Conservation (phyloP, 2,797 vertebrate genomes). For the Poecilia wingei region DNA sequence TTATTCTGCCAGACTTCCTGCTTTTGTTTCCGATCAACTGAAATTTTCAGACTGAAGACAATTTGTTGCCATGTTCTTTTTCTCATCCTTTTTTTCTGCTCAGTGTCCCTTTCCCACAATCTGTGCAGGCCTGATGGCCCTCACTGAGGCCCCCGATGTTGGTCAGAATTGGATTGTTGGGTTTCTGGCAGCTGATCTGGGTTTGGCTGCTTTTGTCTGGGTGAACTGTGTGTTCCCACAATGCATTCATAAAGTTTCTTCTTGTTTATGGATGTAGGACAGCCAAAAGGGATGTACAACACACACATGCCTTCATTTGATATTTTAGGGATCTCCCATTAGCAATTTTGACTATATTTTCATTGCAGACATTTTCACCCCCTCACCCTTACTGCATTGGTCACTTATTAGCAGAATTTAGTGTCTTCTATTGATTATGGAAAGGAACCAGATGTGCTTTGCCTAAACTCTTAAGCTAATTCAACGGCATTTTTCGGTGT, state of each 20-base stretch:
- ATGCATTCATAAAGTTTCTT: slow-evolving; percentile 17
- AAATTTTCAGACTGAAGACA: slow-evolving; percentile 26
- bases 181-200: slow-evolving; percentile 46
- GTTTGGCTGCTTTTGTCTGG: slow-evolving; percentile 35
- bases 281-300: background rate
- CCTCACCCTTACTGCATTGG: background rate
- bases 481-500: background rate
- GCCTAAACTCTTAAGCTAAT: background rate
- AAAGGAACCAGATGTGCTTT: background rate
- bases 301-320: background rate
- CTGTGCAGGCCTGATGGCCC: slow-evolving; percentile 36
- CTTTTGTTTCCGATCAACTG: background rate
- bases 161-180: slow-evolving; percentile 49
- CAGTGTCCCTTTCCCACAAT: slow-evolving; percentile 21
- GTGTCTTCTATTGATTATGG: background rate
- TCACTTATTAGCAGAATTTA: background rate
- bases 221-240: slow-evolving; percentile 20
- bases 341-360: background rate
- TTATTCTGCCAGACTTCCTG: background rate
- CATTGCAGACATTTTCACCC: background rate
- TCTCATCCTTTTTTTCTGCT: slow-evolving; percentile 5
- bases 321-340: background rate
- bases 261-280: slow-evolving; percentile 3
- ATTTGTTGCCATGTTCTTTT: background rate
- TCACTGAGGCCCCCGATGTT: slow-evolving; percentile 45